Base-by-base conservation (phyloP, 2,797 vertebrate species). In the Protonibea diacanthus region DNA sequence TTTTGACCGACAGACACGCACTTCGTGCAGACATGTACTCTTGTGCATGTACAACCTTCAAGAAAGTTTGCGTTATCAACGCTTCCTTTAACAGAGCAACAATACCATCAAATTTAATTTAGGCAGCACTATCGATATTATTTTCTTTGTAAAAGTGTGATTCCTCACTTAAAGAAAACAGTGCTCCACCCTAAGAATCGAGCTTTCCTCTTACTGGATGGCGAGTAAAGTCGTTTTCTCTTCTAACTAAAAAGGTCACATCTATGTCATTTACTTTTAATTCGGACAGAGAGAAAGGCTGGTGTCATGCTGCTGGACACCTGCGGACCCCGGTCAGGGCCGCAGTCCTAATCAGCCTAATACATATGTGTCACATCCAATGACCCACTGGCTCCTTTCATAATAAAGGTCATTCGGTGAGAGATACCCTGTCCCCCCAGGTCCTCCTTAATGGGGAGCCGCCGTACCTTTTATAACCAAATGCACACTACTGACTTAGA, bases 361-460 rank as follows among this genome's bases (percentile, higher is more conserved):
- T 95, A 92, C 94, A 95, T 95, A 94, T 94, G 92, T 95, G 95
- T 96, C 95, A 94, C 90, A 89, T 88, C 81, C 95, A 94, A 91
- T 94, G 95, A 96, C 94, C 94, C 91, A 92, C 92, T 89, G 93
- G 91, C 91, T 93, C 84, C 86, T 88, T 89, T 93, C 88, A 85
- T 92, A 91, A 92, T 93, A 94, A 95, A 95, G 94, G 94, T 94
- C 94, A 94, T 90, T 88, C 79, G 33, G 89, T 91, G 92, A 95
- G 94, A 93, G 92, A 94, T 94, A 89, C 91, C 88, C 87, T 87
- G 86, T 93, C 91, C 89, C 92, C 91, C 86, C 89, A 90, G 92
- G 94, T 94, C 91, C 86, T 83, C 73, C 81, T 88, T 95, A 95
- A 94, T 95, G 90, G 93, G 84, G 82, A 89, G 79, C 79, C 80